phyloP scores from a whole-genome alignment of 1,140 invertebrate species.

The Scaptomyza pallida region DNA sequence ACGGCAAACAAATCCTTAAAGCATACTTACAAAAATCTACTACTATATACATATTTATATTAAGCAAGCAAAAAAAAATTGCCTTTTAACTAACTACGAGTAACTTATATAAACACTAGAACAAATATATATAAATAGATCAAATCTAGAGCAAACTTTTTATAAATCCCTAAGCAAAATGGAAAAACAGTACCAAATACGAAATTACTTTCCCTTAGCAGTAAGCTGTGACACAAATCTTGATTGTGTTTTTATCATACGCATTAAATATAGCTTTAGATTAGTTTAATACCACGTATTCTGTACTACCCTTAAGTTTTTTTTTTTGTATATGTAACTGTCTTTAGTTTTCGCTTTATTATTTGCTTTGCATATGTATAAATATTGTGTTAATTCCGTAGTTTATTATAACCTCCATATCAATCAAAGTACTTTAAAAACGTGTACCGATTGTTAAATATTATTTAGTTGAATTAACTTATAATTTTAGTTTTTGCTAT shows the following conservation, averaged over 20 bases:
- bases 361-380: constrained; percentile 42
- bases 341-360: constrained; percentile 63
- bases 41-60: constrained; percentile 17
- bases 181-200: constrained; percentile 4
- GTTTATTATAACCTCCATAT: background rate
- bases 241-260: constrained; percentile 35
- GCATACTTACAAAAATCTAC: constrained; percentile 50
- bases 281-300: constrained; percentile 45
- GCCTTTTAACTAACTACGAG: constrained; percentile 18
- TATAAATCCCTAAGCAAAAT: constrained; percentile 8
- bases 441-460: constrained; percentile 12
- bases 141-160: constrained; percentile 19
- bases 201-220: constrained; percentile 36
- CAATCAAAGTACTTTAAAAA: constrained; percentile 10
- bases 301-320: constrained; percentile 19
- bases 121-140: constrained; percentile 5
- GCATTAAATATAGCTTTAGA: constrained; percentile 28
- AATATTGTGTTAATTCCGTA: constrained; percentile 15
- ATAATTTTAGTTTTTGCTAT: constrained; percentile 29
- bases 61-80: constrained; percentile 42
- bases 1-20: constrained; percentile 36
- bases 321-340: constrained; percentile 28
- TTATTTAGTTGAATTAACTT: constrained; percentile 33
- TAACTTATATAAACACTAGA: constrained; percentile 16
- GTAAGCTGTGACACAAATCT: constrained; percentile 46